phyloP scores from a whole-genome alignment of 2,888 invertebrate species.

The Caprella mutica region DNA sequence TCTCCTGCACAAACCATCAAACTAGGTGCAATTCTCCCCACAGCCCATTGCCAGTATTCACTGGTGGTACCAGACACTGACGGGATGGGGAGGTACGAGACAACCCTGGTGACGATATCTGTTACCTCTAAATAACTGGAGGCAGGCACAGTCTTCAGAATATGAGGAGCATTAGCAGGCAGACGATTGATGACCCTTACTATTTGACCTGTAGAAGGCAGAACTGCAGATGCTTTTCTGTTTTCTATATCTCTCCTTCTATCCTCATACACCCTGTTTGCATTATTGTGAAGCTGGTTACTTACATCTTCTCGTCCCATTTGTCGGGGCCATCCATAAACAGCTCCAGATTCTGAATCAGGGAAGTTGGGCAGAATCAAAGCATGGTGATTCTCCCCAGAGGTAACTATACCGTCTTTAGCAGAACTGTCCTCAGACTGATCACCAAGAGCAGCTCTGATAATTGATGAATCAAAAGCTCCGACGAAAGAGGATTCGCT shows the following conservation, averaged over 20 bases:
- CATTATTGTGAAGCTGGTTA: no score
- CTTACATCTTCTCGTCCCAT: no score
- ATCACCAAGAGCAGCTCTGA: no score
- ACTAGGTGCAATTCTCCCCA: conserved; percentile 34
- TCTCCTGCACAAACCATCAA: conserved; percentile 43
- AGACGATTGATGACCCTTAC: conserved; percentile 36
- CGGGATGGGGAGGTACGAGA: conserved; percentile 48
- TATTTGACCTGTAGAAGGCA: conserved; percentile 40
- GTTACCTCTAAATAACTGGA: conserved; percentile 47
- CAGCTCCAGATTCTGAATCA: neutral
- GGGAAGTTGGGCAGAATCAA: neutral
- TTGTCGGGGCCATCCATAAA: conserved; percentile 5
- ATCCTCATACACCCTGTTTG: no score
- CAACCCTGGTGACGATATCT: conserved; percentile 44
- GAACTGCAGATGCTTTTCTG: no score
- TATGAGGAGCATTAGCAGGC: conserved; percentile 8
- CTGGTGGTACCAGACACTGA: conserved; percentile 12
- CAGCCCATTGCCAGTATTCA: conserved; percentile 24
- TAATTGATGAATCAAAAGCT: no score
- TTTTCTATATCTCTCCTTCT: no score
- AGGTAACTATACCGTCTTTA: no score
- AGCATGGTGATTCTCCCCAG: neutral
- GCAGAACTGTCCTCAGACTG: no score
- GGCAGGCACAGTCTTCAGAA: conserved; percentile 32
- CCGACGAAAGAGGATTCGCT: no score